Evolutionary conservation across 2,797 vertebrate species (phyloP).

Genomic region (Gymnopithys bicolor): DNA sequence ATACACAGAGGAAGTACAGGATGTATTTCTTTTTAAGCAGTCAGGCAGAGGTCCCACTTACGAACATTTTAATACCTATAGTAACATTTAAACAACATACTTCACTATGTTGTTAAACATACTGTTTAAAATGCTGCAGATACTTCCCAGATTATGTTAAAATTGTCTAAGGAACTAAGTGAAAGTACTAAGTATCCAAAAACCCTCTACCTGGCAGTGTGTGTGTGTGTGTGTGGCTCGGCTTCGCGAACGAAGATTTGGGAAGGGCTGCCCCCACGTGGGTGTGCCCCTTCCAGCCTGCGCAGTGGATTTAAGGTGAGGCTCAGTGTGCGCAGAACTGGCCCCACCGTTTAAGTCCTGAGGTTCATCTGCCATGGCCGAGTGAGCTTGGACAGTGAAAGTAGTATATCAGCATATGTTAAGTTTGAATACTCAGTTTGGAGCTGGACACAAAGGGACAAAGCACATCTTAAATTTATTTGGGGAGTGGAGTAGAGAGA

Average conservation of each 20-base stretch:
- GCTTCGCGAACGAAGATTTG: too few species aligned
- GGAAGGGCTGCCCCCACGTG: too few species aligned
- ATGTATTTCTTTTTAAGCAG: neutral
- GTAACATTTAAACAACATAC: neutral
- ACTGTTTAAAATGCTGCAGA: neutral
- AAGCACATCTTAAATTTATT: neutral
- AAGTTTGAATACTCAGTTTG: neutral
- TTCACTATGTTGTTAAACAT: neutral
- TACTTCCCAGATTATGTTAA: neutral
- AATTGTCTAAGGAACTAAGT: neutral
- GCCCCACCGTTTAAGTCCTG: too few species aligned
- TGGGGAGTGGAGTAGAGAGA: neutral
- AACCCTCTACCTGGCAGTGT: neutral
- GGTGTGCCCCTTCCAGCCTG: too few species aligned
- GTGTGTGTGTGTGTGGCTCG: too few species aligned
- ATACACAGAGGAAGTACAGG: neutral
- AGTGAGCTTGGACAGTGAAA: too few species aligned
- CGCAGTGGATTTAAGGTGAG: too few species aligned
- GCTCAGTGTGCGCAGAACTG: too few species aligned
- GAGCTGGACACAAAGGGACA: neutral
- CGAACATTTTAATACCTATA: neutral
- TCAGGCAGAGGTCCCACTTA: neutral
- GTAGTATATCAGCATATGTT: neutral
- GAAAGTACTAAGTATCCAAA: neutral
- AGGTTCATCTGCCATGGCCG: too few species aligned